Percentiles rank a stretch among this genome's conserved stretches.
These are phyloP conservation scores for Vollenhovia emeryi DNA, from an alignment of 1,140 invertebrate genomes.

Conservation along the genomic window DNA sequence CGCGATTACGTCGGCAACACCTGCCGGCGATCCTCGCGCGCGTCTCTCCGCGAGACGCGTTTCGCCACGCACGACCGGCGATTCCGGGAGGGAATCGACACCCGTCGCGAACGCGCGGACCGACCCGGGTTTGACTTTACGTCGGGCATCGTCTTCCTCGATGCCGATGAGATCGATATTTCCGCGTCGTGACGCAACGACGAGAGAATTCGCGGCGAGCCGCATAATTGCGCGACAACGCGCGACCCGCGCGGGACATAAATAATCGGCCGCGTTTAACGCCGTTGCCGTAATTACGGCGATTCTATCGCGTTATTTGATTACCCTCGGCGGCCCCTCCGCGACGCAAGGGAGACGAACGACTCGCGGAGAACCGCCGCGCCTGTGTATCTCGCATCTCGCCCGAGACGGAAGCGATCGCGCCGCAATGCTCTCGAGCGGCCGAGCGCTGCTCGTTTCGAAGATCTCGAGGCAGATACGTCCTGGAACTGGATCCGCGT, in stretches of 20 bases:
- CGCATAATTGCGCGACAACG: background rate
- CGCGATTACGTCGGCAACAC: slow-evolving; percentile 36
- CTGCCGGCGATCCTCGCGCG: slow-evolving; percentile 33
- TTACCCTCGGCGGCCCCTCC: background rate
- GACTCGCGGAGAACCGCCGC: background rate
- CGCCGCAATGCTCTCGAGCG: slow-evolving; percentile 19
- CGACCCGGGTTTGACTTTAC: background rate
- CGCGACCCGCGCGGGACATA: background rate
- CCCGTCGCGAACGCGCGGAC: background rate
- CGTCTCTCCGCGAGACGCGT: slow-evolving; percentile 31
- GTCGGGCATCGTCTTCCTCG: background rate
- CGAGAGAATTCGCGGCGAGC: background rate
- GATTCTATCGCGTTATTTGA: slow-evolving; percentile 26
- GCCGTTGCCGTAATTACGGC: background rate
- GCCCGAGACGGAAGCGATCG: slow-evolving; percentile 33
- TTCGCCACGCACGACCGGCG: slow-evolving; percentile 30
- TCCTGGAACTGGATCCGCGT: slow-evolving; percentile 26
- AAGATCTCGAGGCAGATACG: slow-evolving; percentile 39
- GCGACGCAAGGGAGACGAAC: background rate
- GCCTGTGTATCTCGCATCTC: slow-evolving; percentile 26
- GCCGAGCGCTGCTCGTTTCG: background rate
- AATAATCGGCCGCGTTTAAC: background rate
- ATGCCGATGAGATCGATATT: background rate
- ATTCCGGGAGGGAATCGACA: slow-evolving; percentile 8
- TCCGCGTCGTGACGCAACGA: background rate